Evolutionary conservation across 2,797 vertebrate genomes (phyloP), one percentile per base, ranked within the genome.

Genomic region (Adelosebastes latens): DNA sequence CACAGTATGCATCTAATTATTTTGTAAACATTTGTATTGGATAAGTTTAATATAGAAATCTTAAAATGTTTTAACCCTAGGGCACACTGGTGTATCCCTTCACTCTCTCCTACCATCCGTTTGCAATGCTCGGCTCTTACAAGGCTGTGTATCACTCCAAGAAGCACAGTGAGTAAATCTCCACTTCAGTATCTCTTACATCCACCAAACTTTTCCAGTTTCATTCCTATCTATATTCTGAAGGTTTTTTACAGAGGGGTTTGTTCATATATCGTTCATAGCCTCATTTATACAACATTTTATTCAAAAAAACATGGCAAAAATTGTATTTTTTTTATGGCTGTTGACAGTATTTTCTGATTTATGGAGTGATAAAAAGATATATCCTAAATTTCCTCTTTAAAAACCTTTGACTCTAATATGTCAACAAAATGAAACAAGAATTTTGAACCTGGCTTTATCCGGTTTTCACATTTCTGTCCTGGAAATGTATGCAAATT

Each of bases 121-220:
- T 96, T 71, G 97, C 97, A 72, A 97, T 97, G 96, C 89, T 98
- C 27, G 93, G 93, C 31, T 97, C 97, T 1, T 95, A 96, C 77
- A 95, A 96, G 82, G 97, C 96, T 5, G 95, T 96, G 49, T 90
- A 96, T 18, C 93, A 95, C 68, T 95, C 94, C 83, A 87, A 63
- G 92, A 96, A 95, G 67, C 95, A 96, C 88, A 96, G 97, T 97
- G 76, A 97, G 90, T 42, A 42, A 42, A 42, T 42, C 14, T 42
- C 39, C 39, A 16, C 39, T 42, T 42, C 39, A 42, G 39, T 42
- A 42, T 7, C 39, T 16, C 39, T 42, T 42, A 42, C 39, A 16
- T 42, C 6, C 39, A 0, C 39, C 39, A 42, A 42, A 42, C 39
- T 0, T 6, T 39, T 39, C 36, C 36, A 39, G 36, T 39, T 39